phyloP scores from a whole-genome alignment of 2,888 invertebrate species.

The Pyrochroa serraticornis region DNA sequence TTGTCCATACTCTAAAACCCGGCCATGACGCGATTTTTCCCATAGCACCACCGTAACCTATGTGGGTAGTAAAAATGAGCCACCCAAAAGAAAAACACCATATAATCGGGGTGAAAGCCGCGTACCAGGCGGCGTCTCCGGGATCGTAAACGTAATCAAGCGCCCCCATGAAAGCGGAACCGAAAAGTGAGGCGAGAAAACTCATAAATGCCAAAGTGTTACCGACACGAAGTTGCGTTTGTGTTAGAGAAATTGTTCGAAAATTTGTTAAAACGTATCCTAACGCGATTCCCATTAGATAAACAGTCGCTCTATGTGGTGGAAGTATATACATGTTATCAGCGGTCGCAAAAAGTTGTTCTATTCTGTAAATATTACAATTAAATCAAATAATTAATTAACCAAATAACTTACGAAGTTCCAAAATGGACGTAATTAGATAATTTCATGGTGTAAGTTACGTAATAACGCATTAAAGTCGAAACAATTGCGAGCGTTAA shows the following conservation, averaged over 20 bases:
- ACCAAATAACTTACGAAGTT: constrained; percentile 64
- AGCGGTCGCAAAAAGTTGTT: constrained; percentile 70
- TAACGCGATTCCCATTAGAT: constrained; percentile 70
- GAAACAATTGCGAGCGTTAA: constrained; percentile 61
- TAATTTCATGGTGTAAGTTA: constrained; percentile 65
- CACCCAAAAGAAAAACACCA: constrained; percentile 74
- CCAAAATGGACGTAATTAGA: constrained; percentile 73
- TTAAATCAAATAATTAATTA: constrained; percentile 5
- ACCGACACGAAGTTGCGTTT: constrained; percentile 62
- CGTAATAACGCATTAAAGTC: constrained; percentile 66
- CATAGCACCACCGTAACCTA: constrained; percentile 64
- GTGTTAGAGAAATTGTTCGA: constrained; percentile 57
- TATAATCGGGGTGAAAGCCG: constrained; percentile 72
- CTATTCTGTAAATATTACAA: constrained; percentile 61
- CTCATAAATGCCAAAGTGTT: constrained; percentile 62
- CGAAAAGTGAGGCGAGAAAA: constrained; percentile 63
- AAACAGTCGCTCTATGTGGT: constrained; percentile 69
- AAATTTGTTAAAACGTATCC: constrained; percentile 64
- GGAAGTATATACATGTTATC: constrained; percentile 73
- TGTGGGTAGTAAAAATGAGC: constrained; percentile 69
- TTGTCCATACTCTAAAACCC: constrained; percentile 69
- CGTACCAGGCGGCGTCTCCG: constrained; percentile 70
- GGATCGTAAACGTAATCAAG: constrained; percentile 67
- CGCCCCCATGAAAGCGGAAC: constrained; percentile 69
- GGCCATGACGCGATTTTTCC: constrained; percentile 64